These are phyloP conservation scores for Drosophila mojavensis DNA, from an alignment of 1,140 invertebrate species.

Conservation along the genomic window DNA sequence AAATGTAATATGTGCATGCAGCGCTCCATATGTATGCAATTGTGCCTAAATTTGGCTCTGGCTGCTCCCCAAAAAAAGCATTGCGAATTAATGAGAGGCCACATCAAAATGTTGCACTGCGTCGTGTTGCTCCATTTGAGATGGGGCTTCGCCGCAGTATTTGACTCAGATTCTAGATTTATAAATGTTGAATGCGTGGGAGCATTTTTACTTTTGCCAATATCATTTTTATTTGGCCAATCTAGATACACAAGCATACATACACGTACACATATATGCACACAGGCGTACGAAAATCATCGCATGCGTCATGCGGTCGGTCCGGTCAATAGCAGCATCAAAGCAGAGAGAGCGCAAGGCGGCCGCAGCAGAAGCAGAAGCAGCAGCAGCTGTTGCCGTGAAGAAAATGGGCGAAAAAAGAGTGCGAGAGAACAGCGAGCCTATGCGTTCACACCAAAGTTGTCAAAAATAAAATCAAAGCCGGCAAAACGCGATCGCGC, in stretches of 20 bases:
- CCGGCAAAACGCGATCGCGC: slow-evolving; percentile 60
- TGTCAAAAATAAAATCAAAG: slow-evolving; percentile 76
- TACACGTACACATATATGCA: slow-evolving; percentile 17
- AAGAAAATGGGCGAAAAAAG: slow-evolving; percentile 29
- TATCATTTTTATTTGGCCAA: slow-evolving; percentile 52
- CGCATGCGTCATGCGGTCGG: slow-evolving; percentile 74
- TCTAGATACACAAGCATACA: slow-evolving; percentile 36
- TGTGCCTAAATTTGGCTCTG: slow-evolving; percentile 70
- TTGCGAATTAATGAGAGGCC: slow-evolving; percentile 59
- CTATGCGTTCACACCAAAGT: slow-evolving; percentile 49
- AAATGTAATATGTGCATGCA: slow-evolving; percentile 8
- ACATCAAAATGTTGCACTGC: slow-evolving; percentile 40
- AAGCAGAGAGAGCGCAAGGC: slow-evolving; percentile 29
- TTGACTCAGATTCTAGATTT: slow-evolving; percentile 55
- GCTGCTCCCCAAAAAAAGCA: slow-evolving; percentile 73
- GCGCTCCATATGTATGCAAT: slow-evolving; percentile 28
- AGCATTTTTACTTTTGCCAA: slow-evolving; percentile 67
- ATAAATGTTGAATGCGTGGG: slow-evolving; percentile 66
- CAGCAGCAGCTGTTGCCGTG: slow-evolving; percentile 18
- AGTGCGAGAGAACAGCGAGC: slow-evolving; percentile 22
- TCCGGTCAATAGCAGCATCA: slow-evolving; percentile 53
- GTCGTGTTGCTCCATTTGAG: slow-evolving; percentile 28
- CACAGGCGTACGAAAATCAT: slow-evolving; percentile 31
- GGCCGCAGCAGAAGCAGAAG: background rate
- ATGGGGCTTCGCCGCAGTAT: slow-evolving; percentile 21